These are phyloP conservation scores for Plectus sambesii DNA, from an alignment of 1,140 invertebrate genomes.

Conservation along the genomic window DNA sequence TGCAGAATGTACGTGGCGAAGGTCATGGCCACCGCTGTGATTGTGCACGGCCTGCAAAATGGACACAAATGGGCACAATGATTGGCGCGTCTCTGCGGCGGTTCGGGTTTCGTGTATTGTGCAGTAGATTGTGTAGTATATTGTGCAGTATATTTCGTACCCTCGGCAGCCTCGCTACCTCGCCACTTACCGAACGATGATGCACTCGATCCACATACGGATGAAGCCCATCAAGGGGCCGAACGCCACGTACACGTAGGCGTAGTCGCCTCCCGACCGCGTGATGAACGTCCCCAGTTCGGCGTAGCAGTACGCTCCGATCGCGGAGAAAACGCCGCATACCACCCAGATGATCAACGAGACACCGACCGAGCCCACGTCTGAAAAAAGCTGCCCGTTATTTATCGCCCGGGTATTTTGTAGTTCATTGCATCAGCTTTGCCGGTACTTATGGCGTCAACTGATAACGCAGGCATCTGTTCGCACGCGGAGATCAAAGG, in stretches of 20 bases:
- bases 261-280: conserved; percentile 84
- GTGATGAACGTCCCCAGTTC: conserved; percentile 52
- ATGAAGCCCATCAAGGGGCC: conserved; percentile 85
- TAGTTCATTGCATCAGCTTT: too few relatives aligned
- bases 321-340: conserved; percentile 41
- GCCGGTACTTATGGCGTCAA: too few relatives aligned
- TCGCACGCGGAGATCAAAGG: too few relatives aligned
- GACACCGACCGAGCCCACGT: conserved; percentile 44
- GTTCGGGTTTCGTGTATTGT: not conserved
- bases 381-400: conserved; percentile 22
- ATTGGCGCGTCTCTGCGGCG: not conserved
- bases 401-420: not conserved
- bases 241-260: conserved; percentile 91
- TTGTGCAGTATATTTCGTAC: too few relatives aligned
- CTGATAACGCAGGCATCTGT: too few relatives aligned
- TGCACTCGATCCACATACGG: conserved; percentile 87
- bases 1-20: conserved; percentile 81
- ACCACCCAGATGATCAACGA: conserved; percentile 44
- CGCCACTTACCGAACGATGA: conserved; percentile 70
- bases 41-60: conserved; percentile 67
- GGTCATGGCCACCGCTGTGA: conserved; percentile 62
- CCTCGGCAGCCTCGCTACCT: too few relatives aligned
- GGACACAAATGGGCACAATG: conserved; percentile 7
- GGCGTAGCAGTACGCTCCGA: conserved; percentile 46
- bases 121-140: too few relatives aligned